A percentile compares a stretch with the other conserved stretches of the same genome.
Conservation (phyloP, 2,888 invertebrate species). For the Diaperis boleti region DNA sequence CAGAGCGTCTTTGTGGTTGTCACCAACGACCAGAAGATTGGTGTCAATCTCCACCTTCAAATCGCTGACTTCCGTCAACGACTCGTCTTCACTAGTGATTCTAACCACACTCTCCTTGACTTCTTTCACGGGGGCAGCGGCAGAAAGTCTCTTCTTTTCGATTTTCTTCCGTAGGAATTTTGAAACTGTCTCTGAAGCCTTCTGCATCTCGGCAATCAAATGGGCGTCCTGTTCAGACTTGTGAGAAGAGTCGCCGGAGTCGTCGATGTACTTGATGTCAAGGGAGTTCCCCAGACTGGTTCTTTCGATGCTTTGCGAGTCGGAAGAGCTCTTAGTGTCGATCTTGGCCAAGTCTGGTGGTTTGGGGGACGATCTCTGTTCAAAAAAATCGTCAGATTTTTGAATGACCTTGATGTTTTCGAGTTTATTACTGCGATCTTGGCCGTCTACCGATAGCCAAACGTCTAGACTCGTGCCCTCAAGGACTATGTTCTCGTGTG, state of each 20-base stretch:
- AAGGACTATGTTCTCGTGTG: conserved; percentile 60
- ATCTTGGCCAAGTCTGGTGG: conserved; percentile 63
- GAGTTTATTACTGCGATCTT: conserved; percentile 62
- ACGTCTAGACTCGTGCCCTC: conserved; percentile 67
- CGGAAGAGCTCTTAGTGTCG: conserved; percentile 64
- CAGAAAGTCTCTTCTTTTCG: conserved; percentile 54
- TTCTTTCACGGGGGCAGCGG: conserved; percentile 64
- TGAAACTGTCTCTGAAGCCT: conserved; percentile 60
- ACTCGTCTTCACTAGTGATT: conserved; percentile 77
- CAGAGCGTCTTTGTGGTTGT: conserved; percentile 68
- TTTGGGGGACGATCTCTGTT: conserved; percentile 59
- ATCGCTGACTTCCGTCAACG: conserved; percentile 76
- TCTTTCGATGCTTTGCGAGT: conserved; percentile 63
- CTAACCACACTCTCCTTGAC: conserved; percentile 71
- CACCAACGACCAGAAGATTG: conserved; percentile 67
- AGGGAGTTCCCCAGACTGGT: conserved; percentile 64
- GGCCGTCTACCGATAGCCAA: conserved; percentile 65
- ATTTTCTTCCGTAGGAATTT: conserved; percentile 61
- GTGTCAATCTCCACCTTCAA: conserved; percentile 67
- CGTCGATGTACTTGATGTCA: conserved; percentile 66
- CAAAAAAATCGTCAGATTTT: conserved; percentile 66
- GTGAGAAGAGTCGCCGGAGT: conserved; percentile 64
- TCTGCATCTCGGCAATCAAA: conserved; percentile 62
- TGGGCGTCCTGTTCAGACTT: conserved; percentile 63
- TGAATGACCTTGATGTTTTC: conserved; percentile 62